phyloP scores from a whole-genome alignment of 2,113 vertebrate genomes.

The Cygnus buccinator region DNA sequence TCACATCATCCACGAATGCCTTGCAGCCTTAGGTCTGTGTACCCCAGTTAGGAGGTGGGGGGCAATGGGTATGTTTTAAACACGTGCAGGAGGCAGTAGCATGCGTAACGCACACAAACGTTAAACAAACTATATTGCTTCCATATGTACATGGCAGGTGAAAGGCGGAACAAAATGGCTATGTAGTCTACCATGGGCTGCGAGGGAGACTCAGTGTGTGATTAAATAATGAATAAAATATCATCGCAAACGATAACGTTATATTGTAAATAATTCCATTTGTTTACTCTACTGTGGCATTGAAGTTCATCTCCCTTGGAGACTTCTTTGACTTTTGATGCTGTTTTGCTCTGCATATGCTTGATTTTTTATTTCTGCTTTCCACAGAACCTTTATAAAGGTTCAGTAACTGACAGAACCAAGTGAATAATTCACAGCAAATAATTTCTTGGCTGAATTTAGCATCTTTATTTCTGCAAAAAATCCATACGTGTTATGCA shows the following conservation, averaged over 20 bases:
- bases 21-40: neutral
- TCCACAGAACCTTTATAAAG: neutral
- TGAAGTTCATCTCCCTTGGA: conserved; percentile 57
- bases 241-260: conserved; percentile 32
- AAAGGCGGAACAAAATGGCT: conserved; percentile 26
- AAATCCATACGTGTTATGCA: neutral
- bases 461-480: conserved; percentile 19
- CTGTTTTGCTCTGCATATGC: conserved; percentile 52
- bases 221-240: conserved; percentile 69
- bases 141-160: neutral
- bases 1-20: neutral
- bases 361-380: neutral
- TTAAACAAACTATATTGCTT: neutral
- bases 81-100: neutral
- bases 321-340: conserved; percentile 61
- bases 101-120: neutral
- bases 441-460: neutral
- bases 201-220: neutral
- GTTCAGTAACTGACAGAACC: neutral
- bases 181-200: neutral
- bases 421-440: conserved; percentile 43
- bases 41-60: neutral
- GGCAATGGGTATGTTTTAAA: neutral
- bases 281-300: conserved; percentile 43
- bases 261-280: conserved; percentile 67